Evolutionary conservation across 1,140 invertebrate species (phyloP).

Genomic region (Listronotus oregonensis): DNA sequence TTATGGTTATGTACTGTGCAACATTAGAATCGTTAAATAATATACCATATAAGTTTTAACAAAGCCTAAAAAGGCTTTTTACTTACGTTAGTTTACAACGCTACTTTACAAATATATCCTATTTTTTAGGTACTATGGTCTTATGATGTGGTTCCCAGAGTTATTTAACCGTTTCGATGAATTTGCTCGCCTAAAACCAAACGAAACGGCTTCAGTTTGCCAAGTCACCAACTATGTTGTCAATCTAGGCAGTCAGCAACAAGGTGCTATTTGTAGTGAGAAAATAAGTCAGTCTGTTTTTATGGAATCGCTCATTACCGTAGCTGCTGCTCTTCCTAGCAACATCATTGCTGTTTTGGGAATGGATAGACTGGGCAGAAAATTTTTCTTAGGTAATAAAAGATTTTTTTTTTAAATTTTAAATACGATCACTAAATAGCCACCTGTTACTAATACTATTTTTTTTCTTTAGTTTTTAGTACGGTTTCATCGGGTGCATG

Average conservation of each 20-base stretch:
- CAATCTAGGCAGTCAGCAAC: slow-evolving; percentile 63
- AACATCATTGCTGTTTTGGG: slow-evolving; percentile 79
- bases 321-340: slow-evolving; percentile 81
- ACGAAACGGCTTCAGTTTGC: slow-evolving; percentile 72
- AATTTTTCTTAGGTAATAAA: slow-evolving; percentile 78
- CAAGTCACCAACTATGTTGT: slow-evolving; percentile 77
- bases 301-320: slow-evolving; percentile 83
- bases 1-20: no score
- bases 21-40: no score
- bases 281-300: slow-evolving; percentile 78
- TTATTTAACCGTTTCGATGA: slow-evolving; percentile 85
- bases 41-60: no score
- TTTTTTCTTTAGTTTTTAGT: slow-evolving; percentile 73
- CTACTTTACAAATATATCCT: slow-evolving; percentile 5
- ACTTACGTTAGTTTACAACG: no score
- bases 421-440: no score
- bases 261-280: slow-evolving; percentile 66
- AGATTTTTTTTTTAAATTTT: not conserved
- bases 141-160: slow-evolving; percentile 93
- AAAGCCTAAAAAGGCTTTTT: no score
- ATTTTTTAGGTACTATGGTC: slow-evolving; percentile 74
- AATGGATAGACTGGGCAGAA: slow-evolving; percentile 81
- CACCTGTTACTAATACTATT: no score
- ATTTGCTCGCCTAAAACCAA: slow-evolving; percentile 61
- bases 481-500: slow-evolving; percentile 83